Conservation (phyloP, 2,888 invertebrate species). For the Drosophila crucigera region DNA sequence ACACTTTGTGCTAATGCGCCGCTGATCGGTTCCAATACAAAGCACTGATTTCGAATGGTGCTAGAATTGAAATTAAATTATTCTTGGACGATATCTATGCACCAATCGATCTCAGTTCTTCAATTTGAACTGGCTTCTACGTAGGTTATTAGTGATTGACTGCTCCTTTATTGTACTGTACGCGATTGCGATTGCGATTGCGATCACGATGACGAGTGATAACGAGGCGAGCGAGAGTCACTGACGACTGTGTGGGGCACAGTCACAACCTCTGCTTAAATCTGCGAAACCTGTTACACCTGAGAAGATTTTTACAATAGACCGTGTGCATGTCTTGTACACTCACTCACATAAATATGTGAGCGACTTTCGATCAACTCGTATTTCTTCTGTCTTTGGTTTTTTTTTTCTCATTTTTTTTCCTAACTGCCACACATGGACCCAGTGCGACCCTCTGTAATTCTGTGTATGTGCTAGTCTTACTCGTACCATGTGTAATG, state of each 20-base stretch:
- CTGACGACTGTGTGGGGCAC: slow-evolving; percentile 59
- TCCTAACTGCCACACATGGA: slow-evolving; percentile 5
- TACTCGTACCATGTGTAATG: slow-evolving; percentile 46
- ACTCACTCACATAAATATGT: slow-evolving; percentile 18
- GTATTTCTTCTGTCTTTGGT: slow-evolving; percentile 64
- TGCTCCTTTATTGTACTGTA: neutral
- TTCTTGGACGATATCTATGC: slow-evolving; percentile 75
- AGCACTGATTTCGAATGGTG: slow-evolving; percentile 85
- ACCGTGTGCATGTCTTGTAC: slow-evolving; percentile 32
- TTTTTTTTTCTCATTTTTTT: slow-evolving; percentile 8
- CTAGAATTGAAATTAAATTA: slow-evolving; percentile 73
- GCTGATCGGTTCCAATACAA: slow-evolving; percentile 78
- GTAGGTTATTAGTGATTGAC: neutral
- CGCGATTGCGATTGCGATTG: slow-evolving; percentile 10
- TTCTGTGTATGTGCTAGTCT: neutral
- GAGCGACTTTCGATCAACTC: slow-evolving; percentile 63
- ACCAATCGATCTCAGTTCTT: slow-evolving; percentile 85
- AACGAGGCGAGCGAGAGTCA: slow-evolving; percentile 54
- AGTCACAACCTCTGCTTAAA: slow-evolving; percentile 76
- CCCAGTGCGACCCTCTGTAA: slow-evolving; percentile 3
- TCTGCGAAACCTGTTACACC: slow-evolving; percentile 84
- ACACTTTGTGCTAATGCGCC: slow-evolving; percentile 20
- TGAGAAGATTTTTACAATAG: slow-evolving; percentile 84
- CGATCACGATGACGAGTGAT: slow-evolving; percentile 45
- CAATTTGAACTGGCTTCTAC: slow-evolving; percentile 66